Percentiles rank a stretch among this genome's conserved stretches.
Evolutionary conservation across 1,140 invertebrate species (phyloP).

Genomic region (Drosophila tsacasi): DNA sequence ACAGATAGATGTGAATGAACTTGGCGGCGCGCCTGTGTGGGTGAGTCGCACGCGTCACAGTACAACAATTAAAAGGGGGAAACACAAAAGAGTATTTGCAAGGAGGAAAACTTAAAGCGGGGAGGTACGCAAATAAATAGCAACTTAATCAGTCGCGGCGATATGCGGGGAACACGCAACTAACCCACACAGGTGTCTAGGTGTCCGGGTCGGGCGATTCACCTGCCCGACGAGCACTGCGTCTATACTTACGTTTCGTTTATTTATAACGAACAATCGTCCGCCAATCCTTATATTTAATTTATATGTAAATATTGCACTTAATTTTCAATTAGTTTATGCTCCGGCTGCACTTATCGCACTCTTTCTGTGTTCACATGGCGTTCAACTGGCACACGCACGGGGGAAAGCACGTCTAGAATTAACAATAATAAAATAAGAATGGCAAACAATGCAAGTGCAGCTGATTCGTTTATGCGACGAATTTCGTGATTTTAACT

Average conservation of each 20-base stretch:
- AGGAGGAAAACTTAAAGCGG: neutral
- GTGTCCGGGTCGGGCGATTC: neutral
- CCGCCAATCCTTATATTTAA: constrained; percentile 26
- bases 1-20: constrained; percentile 41
- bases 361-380: constrained; percentile 33
- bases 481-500: too few species aligned
- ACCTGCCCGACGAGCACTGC: constrained; percentile 21
- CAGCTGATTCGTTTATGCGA: constrained; percentile 19
- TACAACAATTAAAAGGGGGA: constrained; percentile 4
- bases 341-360: constrained; percentile 15
- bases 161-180: constrained; percentile 2
- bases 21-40: constrained; percentile 16
- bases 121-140: neutral
- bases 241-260: constrained; percentile 38
- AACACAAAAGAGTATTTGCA: constrained; percentile 20
- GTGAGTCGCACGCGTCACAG: constrained; percentile 27
- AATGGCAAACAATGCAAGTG: constrained; percentile 5
- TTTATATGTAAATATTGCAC: constrained; percentile 42
- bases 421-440: constrained; percentile 20
- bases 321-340: constrained; percentile 27
- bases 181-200: constrained; percentile 20
- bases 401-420: neutral
- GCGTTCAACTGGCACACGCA: neutral
- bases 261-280: constrained; percentile 37
- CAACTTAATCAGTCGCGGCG: constrained; percentile 6